Evolutionary conservation across 2,888 invertebrate genomes (phyloP).

Genomic region (Heliconius ethilla): DNA sequence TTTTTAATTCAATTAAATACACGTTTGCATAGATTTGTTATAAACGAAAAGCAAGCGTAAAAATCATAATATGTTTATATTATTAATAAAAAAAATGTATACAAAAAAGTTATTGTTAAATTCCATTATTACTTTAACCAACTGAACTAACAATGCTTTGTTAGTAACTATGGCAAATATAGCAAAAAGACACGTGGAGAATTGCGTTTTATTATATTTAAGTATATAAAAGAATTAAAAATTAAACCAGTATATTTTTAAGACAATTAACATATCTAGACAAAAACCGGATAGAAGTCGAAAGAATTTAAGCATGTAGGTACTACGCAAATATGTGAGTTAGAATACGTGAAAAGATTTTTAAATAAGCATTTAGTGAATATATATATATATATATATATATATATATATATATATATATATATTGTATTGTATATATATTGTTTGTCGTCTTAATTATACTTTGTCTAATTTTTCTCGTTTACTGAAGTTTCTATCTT

Average conservation of each 20-base stretch:
- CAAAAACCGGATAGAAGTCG: background rate
- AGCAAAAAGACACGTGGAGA: background rate
- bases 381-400: no score
- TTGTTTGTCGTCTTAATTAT: background rate
- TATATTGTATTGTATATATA: no score
- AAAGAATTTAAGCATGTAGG: background rate
- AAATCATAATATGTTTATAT: background rate
- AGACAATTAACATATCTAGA: background rate
- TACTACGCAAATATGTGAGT: background rate
- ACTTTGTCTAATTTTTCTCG: background rate
- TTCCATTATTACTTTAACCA: background rate
- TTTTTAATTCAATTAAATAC: conserved; percentile 1
- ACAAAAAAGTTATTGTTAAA: background rate
- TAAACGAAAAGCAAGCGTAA: background rate
- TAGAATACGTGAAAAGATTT: background rate
- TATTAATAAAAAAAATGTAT: background rate
- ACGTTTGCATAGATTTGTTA: background rate
- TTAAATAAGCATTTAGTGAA: background rate
- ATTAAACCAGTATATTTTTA: background rate
- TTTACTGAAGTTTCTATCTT: background rate
- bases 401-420: no score
- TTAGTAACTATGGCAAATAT: background rate
- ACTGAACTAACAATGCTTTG: background rate
- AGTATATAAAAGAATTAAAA: background rate
- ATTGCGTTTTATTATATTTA: conserved; percentile 1